Conservation (phyloP, 1,140 invertebrate genomes). For the Cydia strobilella region DNA sequence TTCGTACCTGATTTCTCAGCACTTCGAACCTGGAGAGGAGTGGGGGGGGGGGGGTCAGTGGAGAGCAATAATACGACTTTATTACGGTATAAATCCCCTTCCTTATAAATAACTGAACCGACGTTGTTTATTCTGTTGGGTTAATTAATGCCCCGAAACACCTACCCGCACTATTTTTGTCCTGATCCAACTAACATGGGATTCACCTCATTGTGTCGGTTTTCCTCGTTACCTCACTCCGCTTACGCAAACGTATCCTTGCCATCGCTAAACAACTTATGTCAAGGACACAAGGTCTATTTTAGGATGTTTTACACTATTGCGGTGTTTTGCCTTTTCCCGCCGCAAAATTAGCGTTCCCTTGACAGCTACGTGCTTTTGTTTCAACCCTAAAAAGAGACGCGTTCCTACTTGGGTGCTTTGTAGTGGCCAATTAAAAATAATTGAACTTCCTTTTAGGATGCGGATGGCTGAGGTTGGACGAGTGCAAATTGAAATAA, state of each 20-base stretch:
- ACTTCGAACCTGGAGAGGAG: too few species aligned
- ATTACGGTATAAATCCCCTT: background rate
- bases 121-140: background rate
- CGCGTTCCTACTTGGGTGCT: slow-evolving; percentile 10
- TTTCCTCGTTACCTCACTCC: slow-evolving; percentile 29
- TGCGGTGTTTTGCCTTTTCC: slow-evolving; percentile 33
- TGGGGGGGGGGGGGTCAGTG: too few species aligned
- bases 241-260: background rate
- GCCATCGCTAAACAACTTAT: background rate
- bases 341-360: slow-evolving; percentile 35
- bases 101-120: slow-evolving; percentile 1
- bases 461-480: background rate
- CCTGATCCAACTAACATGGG: slow-evolving; percentile 8
- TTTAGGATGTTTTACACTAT: slow-evolving; percentile 2
- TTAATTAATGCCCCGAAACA: slow-evolving; percentile 14
- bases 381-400: slow-evolving; percentile 35
- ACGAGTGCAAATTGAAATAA: background rate
- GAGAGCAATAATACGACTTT: background rate
- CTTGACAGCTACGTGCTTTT: slow-evolving; percentile 36
- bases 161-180: slow-evolving; percentile 16
- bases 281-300: background rate
- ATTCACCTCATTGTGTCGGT: slow-evolving; percentile 26
- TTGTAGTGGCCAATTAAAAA: slow-evolving; percentile 30
- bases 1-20: too few species aligned
- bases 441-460: slow-evolving; percentile 32